These are phyloP conservation scores for Pyrocoelia pectoralis DNA, from an alignment of 2,888 invertebrate genomes.

Conservation along the genomic window DNA sequence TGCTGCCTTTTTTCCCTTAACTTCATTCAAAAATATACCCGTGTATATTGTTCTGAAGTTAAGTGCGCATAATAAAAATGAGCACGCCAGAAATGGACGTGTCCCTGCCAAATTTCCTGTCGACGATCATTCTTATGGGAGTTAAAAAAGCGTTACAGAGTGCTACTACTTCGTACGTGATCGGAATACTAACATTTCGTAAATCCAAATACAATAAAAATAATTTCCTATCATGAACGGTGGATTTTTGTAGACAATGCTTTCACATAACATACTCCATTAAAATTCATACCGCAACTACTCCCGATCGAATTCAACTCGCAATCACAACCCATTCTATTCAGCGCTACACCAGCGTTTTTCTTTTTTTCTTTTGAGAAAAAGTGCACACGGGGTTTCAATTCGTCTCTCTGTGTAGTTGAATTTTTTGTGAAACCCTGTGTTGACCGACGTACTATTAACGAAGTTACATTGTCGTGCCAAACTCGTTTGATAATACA, in stretches of 20 bases:
- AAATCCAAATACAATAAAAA: slow-evolving; percentile 34
- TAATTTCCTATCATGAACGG: slow-evolving; percentile 25
- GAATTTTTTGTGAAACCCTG: too few species aligned
- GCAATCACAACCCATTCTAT: slow-evolving; percentile 35
- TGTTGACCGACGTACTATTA: too few species aligned
- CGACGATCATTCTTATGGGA: neutral
- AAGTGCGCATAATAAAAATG: neutral
- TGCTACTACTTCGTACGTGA: neutral
- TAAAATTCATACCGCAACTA: slow-evolving; percentile 40
- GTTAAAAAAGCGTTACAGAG: neutral
- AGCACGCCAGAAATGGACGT: neutral
- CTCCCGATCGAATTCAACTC: slow-evolving; percentile 34
- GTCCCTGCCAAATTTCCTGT: neutral
- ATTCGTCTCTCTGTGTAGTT: too few species aligned
- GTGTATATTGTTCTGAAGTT: neutral
- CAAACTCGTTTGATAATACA: too few species aligned
- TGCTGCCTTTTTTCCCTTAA: too few species aligned
- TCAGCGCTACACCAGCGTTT: slow-evolving; percentile 2
- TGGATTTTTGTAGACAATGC: slow-evolving; percentile 28
- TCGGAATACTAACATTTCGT: slow-evolving; percentile 8
- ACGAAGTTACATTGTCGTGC: too few species aligned
- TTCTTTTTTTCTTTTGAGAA: too few species aligned
- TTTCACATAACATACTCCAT: slow-evolving; percentile 26
- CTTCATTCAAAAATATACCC: neutral
- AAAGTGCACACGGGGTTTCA: too few species aligned